Conservation (phyloP, 2,113 vertebrate species). For the Uropsilus gracilis region DNA sequence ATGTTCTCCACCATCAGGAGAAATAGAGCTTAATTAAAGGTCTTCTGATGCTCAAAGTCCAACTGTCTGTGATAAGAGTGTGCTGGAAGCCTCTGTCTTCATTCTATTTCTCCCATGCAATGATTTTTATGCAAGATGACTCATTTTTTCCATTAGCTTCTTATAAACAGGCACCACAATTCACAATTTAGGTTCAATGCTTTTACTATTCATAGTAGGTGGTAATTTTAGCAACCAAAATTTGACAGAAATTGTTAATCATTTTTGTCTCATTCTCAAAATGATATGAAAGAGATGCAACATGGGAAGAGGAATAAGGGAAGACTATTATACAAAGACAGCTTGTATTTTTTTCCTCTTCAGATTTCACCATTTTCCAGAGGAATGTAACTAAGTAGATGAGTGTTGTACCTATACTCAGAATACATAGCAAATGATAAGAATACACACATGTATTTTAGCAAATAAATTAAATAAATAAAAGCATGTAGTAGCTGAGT, state of each 20-base stretch:
- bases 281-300: not conserved
- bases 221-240: conserved; percentile 6
- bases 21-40: conserved; percentile 83
- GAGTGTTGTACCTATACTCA: not conserved
- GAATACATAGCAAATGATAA: not conserved
- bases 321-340: not conserved
- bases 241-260: not conserved
- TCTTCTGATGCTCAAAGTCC: conserved; percentile 81
- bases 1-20: conserved; percentile 70
- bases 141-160: not conserved
- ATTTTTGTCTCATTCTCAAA: not conserved
- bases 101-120: conserved; percentile 50
- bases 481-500: not conserved
- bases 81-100: conserved; percentile 70
- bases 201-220: not conserved
- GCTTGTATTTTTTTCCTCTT: not conserved
- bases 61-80: conserved; percentile 75
- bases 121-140: not conserved
- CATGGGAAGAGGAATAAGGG: not conserved
- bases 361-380: not conserved
- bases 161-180: not conserved
- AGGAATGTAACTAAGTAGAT: not conserved
- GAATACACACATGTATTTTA: conserved; percentile 23
- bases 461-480: conserved; percentile 3
- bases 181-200: not conserved